Conservation (phyloP, 2,888 invertebrate genomes). For the Apoda limacodes region DNA sequence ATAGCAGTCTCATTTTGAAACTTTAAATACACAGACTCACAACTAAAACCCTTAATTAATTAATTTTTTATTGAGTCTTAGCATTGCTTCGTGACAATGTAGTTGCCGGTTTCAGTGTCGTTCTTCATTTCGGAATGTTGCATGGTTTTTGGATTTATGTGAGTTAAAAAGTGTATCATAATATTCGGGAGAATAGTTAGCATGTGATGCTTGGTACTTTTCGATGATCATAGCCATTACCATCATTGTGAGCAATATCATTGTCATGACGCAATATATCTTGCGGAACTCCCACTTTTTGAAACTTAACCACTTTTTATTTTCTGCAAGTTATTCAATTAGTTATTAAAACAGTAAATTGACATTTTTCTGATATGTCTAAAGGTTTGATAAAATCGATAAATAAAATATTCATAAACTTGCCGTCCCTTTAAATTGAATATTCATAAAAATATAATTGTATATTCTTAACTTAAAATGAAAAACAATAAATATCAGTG, state of each 20-base stretch:
- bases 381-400: too few species aligned
- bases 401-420: too few species aligned
- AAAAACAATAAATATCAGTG: conserved; percentile 17
- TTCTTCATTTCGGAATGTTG: conserved; percentile 54
- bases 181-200: conserved; percentile 37
- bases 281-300: conserved; percentile 44
- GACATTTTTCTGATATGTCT: too few species aligned
- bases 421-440: too few species aligned
- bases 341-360: too few species aligned
- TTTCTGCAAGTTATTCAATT: too few species aligned
- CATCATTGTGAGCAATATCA: conserved; percentile 60
- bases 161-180: conserved; percentile 23
- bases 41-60: too few species aligned
- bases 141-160: conserved; percentile 47
- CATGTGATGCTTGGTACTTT: conserved; percentile 54
- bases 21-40: too few species aligned
- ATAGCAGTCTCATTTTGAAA: too few species aligned
- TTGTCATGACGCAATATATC: conserved; percentile 65
- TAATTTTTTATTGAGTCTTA: conserved; percentile 21
- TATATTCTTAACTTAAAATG: not conserved
- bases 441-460: not conserved
- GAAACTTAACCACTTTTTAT: too few species aligned
- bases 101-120: conserved; percentile 62
- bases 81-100: conserved; percentile 71
- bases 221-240: conserved; percentile 56